phyloP scores from a whole-genome alignment of 2,113 vertebrate genomes.

The Neoarius graeffei region DNA sequence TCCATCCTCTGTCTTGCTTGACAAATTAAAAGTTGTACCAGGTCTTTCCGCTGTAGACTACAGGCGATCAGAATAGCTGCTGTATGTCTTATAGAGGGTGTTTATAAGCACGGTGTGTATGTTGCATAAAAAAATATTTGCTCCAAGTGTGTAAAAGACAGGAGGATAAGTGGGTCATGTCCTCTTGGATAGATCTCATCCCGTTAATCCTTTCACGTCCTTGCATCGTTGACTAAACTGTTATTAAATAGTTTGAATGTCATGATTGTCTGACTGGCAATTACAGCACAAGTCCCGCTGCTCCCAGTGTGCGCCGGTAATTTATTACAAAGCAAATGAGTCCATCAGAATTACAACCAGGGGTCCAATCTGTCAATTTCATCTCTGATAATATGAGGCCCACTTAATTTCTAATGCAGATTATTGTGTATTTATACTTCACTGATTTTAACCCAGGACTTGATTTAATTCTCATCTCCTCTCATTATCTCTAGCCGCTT shows the following conservation, averaged over 20 bases:
- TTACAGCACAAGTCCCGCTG: neutral
- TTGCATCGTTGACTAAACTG: neutral
- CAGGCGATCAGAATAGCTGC: neutral
- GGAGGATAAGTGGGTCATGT: neutral
- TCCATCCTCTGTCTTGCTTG: neutral
- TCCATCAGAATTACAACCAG: conserved; percentile 26
- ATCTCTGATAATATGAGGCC: neutral
- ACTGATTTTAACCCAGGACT: neutral
- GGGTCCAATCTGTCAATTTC: neutral
- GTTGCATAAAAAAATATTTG: neutral
- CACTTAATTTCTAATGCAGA: neutral
- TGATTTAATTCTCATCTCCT: too few species aligned
- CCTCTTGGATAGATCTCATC: neutral
- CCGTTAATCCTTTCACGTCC: conserved; percentile 11
- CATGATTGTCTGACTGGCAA: conserved; percentile 21
- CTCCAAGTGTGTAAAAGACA: neutral
- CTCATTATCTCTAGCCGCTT: too few species aligned
- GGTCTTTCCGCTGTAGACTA: neutral
- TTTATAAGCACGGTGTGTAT: neutral
- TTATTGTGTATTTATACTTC: neutral
- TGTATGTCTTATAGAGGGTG: neutral
- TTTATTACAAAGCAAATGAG: conserved; percentile 39
- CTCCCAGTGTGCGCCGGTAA: neutral
- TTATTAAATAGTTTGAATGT: conserved; percentile 35
- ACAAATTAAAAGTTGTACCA: conserved; percentile 30